These are phyloP conservation scores for Neomonachus schauinslandi DNA, from an alignment of 2,113 vertebrate species.

Conservation along the genomic window DNA sequence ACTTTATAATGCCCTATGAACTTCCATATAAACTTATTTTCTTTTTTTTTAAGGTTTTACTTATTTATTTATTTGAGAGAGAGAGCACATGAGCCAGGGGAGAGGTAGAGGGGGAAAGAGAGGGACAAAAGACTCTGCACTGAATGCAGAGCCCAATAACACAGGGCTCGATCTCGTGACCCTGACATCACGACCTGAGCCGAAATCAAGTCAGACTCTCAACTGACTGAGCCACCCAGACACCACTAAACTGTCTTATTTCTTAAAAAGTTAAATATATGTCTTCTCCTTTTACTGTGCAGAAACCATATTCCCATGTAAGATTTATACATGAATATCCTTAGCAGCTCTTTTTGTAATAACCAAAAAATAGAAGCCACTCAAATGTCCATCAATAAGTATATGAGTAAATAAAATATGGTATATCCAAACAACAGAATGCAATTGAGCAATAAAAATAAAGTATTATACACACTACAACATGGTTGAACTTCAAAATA, in stretches of 20 bases:
- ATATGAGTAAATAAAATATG: not conserved
- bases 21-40: not conserved
- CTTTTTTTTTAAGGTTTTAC: not conserved
- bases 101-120: not conserved
- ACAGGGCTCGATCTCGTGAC: not conserved
- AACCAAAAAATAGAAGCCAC: not conserved
- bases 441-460: not conserved
- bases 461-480: not conserved
- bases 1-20: not conserved
- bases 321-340: not conserved
- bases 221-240: not conserved
- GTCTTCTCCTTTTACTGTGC: not conserved
- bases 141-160: not conserved
- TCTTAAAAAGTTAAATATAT: not conserved
- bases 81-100: not conserved
- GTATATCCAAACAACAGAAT: not conserved
- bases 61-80: not conserved
- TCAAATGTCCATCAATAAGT: not conserved
- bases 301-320: not conserved
- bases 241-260: not conserved
- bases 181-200: not conserved
- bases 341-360: not conserved
- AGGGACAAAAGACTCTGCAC: not conserved
- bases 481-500: not conserved
- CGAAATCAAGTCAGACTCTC: not conserved